Conservation (phyloP, 2,113 vertebrate genomes). For the Menidia beryllina region DNA sequence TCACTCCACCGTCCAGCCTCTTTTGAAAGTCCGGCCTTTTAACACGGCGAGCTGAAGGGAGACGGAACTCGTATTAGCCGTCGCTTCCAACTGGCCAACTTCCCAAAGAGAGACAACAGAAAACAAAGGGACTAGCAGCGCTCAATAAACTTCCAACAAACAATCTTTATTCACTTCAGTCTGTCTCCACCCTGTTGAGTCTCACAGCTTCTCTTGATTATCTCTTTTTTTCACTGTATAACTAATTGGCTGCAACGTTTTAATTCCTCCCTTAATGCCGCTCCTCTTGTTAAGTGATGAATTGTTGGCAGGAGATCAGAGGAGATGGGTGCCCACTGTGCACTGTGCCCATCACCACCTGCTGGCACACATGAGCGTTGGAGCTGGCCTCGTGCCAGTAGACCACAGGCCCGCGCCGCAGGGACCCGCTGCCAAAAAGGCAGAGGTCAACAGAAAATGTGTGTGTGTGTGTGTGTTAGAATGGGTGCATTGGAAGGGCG, state of each 20-base stretch:
- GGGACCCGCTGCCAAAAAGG: slow-evolving; percentile 81
- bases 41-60: slow-evolving; percentile 38
- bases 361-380: slow-evolving; percentile 84
- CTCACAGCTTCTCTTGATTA: slow-evolving; percentile 41
- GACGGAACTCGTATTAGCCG: slow-evolving; percentile 38
- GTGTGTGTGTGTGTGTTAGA: slow-evolving; percentile 73
- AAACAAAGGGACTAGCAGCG: slow-evolving; percentile 52
- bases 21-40: slow-evolving; percentile 48
- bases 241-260: slow-evolving; percentile 78
- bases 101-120: slow-evolving; percentile 54
- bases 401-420: slow-evolving; percentile 77
- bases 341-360: slow-evolving; percentile 85
- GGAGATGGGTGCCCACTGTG: slow-evolving; percentile 70
- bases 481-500: slow-evolving; percentile 17
- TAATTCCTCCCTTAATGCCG: slow-evolving; percentile 64
- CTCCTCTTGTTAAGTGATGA: slow-evolving; percentile 90
- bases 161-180: slow-evolving; percentile 48
- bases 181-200: slow-evolving; percentile 76
- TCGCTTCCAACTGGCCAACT: slow-evolving; percentile 64
- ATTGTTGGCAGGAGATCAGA: slow-evolving; percentile 93
- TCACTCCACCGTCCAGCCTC: slow-evolving; percentile 51
- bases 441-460: slow-evolving; percentile 83
- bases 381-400: slow-evolving; percentile 83
- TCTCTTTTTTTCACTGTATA: slow-evolving; percentile 48
- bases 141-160: slow-evolving; percentile 61